Base-by-base conservation (phyloP, 2,888 invertebrate species). In the Dasysyrphus tricinctus region DNA sequence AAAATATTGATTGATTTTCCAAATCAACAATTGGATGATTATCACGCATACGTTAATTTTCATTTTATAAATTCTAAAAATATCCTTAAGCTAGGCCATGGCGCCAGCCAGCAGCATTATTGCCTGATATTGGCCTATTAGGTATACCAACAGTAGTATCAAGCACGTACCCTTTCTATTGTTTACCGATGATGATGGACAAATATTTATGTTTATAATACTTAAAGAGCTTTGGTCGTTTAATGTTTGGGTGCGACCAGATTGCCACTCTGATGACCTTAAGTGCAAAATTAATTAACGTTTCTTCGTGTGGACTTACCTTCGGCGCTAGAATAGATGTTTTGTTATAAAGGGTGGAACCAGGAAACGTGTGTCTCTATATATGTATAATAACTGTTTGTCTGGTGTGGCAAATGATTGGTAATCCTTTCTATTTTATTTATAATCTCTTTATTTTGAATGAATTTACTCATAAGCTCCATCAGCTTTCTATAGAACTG, bases 281-380 rank as follows among this genome's bases (percentile, higher is more conserved):
- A 77, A 85, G 81, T 85, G 81, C 70, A 77, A 81, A 81, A 70
- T 85, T 85, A 85, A 85, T 85, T 85, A 85, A 85, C 61, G 57
- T 74, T 85, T 77, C 57, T 70, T 63, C 3, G 24, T 54, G 56
- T 16, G 54, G 54, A 61, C 47, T 34, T 19, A 57, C 44, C 65
- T 34, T 24, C 47, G 16, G 12, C 16, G 32, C 67, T 37, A 16
- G 67, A 37, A 16, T 24, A 56, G 32, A 56, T 51, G 51, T 24
- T 24, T 51, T 51, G 2, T 7, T 16, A 16, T 12, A 24, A 69
- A 19, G 80, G 59, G 59, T 70, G 75, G 37, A 72, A 65, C 56
- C 7, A 29, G 49, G 32, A 44, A 63, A 69, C 49, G 8, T 47
- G 47, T 44, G 47, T 49, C 16, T 7, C 8, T 19, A 57, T 7